A percentile compares a stretch with the other conserved stretches of the same genome.
Evolutionary conservation across 2,888 invertebrate genomes (phyloP).

Genomic region (Lasioglossum calceatum): DNA sequence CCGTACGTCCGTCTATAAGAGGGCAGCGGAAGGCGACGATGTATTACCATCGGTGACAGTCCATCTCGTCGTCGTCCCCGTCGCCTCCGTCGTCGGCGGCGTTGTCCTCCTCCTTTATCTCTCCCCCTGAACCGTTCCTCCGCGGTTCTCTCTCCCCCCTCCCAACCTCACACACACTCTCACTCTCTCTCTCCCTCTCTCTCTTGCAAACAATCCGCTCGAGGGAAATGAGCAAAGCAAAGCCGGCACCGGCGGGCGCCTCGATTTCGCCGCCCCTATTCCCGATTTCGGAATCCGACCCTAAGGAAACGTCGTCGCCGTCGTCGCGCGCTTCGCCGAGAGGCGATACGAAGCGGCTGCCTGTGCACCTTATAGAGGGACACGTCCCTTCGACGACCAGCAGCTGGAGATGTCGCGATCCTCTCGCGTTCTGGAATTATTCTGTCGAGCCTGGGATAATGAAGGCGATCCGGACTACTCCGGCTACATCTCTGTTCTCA

Average conservation of each 20-base stretch:
- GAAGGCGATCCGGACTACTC: slow-evolving; percentile 29
- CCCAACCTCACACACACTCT: no score
- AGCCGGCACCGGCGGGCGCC: slow-evolving; percentile 74
- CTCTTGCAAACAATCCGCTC: slow-evolving; percentile 49
- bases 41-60: slow-evolving; percentile 83
- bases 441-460: slow-evolving; percentile 57
- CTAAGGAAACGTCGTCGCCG: slow-evolving; percentile 28
- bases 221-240: slow-evolving; percentile 82
- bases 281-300: slow-evolving; percentile 79
- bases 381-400: neutral
- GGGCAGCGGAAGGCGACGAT: slow-evolving; percentile 80
- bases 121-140: slow-evolving; percentile 22
- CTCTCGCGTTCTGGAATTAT: slow-evolving; percentile 57
- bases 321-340: neutral
- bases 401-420: slow-evolving; percentile 39
- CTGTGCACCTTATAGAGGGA: neutral
- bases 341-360: slow-evolving; percentile 2
- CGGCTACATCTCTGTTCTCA: slow-evolving; percentile 66
- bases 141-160: slow-evolving; percentile 28
- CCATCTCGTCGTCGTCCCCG: slow-evolving; percentile 76
- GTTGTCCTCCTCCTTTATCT: slow-evolving; percentile 61
- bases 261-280: slow-evolving; percentile 72
- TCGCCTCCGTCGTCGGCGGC: neutral
- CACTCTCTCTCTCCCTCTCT: slow-evolving; percentile 39
- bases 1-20: slow-evolving; percentile 70